These are phyloP conservation scores for Nyctereutes procyonoides DNA, from an alignment of 2,113 vertebrate genomes.

Conservation along the genomic window DNA sequence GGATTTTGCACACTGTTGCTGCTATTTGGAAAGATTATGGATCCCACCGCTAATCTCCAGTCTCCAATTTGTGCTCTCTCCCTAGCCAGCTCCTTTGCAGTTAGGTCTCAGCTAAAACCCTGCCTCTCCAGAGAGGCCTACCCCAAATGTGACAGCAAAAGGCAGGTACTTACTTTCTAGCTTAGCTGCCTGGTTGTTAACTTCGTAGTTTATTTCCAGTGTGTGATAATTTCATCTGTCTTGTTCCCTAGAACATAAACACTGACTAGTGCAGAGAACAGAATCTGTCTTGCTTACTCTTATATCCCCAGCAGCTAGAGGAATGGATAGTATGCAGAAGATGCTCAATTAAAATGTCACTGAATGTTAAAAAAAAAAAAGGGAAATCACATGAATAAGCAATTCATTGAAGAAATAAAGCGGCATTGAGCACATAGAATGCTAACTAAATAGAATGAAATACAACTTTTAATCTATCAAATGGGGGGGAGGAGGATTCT, in stretches of 20 bases:
- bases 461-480: background rate
- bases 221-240: background rate
- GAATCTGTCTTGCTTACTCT: background rate
- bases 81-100: background rate
- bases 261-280: background rate
- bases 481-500: background rate
- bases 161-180: background rate
- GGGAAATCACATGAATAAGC: background rate
- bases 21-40: background rate
- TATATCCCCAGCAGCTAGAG: background rate
- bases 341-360: background rate
- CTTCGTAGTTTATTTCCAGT: background rate
- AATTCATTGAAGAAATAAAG: conserved; percentile 31
- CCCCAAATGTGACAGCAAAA: background rate
- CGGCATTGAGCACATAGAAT: background rate
- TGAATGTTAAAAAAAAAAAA: background rate
- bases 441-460: background rate
- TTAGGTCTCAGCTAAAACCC: background rate
- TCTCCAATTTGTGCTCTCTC: background rate
- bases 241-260: background rate
- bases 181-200: background rate
- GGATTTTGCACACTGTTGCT: background rate
- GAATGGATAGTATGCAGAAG: background rate
- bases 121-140: background rate
- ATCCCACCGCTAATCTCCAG: background rate